Evolutionary conservation across 2,797 vertebrate species (phyloP).

Genomic region (Fratercula arctica): DNA sequence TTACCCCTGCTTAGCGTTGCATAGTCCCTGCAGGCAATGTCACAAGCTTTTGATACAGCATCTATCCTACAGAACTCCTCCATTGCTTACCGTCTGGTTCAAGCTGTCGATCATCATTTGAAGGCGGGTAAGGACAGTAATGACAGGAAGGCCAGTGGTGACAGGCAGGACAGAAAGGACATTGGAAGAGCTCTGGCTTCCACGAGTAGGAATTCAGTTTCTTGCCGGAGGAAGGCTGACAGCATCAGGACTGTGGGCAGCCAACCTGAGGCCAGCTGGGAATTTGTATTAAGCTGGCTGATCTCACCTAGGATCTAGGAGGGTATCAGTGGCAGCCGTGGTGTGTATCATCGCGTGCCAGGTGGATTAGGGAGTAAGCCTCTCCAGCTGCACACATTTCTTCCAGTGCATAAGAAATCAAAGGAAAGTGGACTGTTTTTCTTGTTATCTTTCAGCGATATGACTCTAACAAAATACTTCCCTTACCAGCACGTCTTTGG

Average conservation of each 20-base stretch:
- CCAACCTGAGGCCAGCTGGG: background rate
- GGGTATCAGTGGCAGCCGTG: background rate
- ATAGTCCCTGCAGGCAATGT: background rate
- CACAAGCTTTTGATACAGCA: accelerated
- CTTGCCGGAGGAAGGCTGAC: background rate
- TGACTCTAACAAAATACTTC: background rate
- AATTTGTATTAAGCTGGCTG: background rate
- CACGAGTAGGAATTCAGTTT: background rate
- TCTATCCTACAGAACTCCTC: background rate
- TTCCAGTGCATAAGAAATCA: background rate
- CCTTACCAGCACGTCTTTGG: background rate
- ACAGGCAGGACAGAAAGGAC: background rate
- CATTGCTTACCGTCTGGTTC: accelerated
- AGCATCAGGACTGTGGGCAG: background rate
- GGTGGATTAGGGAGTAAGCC: background rate
- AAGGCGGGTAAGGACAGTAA: accelerated
- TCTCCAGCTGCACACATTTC: background rate
- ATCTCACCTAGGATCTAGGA: background rate
- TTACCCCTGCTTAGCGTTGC: accelerated
- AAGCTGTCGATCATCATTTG: background rate
- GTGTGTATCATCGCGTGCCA: background rate
- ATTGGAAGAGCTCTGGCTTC: background rate
- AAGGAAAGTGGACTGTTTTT: background rate
- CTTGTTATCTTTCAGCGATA: background rate
- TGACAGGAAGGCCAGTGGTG: background rate